A percentile compares a stretch with the other conserved stretches of the same genome.
These are phyloP conservation scores for Nineta flava DNA, from an alignment of 2,888 invertebrate genomes.

Conservation along the genomic window DNA sequence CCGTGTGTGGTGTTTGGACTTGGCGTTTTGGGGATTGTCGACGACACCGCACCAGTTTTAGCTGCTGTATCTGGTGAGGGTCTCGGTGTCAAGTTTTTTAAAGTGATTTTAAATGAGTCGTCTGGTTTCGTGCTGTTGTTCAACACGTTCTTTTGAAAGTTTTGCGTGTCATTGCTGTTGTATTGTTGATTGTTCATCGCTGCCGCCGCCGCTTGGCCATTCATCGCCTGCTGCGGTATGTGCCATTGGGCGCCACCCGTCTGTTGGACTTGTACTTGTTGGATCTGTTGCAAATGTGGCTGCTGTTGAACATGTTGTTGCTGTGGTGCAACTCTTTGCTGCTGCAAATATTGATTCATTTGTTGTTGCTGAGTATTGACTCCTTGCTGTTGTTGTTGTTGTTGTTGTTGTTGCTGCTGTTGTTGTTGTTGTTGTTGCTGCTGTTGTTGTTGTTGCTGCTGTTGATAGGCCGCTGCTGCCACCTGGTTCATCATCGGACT, in stretches of 20 bases:
- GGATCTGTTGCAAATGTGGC: neutral
- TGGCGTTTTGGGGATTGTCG: constrained; percentile 74
- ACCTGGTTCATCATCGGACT: constrained; percentile 1
- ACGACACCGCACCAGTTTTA: constrained; percentile 39
- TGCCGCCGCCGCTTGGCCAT: constrained; percentile 6
- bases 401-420: constrained; percentile 24
- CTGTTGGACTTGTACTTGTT: no score
- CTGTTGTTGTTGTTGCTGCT: constrained; percentile 9
- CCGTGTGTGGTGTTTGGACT: constrained; percentile 43
- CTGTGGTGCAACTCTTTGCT: constrained; percentile 17
- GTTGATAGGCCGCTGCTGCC: constrained; percentile 3
- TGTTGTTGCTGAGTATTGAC: constrained; percentile 24
- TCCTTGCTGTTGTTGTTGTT: constrained; percentile 16
- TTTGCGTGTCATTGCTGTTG: constrained; percentile 9
- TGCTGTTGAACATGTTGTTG: constrained; percentile 14
- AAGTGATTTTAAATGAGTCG: constrained; percentile 52
- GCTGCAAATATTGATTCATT: constrained; percentile 14
- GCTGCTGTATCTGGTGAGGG: constrained; percentile 13
- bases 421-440: constrained; percentile 14
- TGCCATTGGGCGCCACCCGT: constrained; percentile 47
- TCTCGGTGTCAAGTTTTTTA: constrained; percentile 25
- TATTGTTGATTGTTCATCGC: constrained; percentile 10
- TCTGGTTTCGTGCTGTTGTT: constrained; percentile 18
- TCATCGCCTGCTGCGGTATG: constrained; percentile 43
- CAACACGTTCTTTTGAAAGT: constrained; percentile 15